Evolutionary conservation across 2,888 invertebrate species (phyloP).

Genomic region (Pandemis corylana): DNA sequence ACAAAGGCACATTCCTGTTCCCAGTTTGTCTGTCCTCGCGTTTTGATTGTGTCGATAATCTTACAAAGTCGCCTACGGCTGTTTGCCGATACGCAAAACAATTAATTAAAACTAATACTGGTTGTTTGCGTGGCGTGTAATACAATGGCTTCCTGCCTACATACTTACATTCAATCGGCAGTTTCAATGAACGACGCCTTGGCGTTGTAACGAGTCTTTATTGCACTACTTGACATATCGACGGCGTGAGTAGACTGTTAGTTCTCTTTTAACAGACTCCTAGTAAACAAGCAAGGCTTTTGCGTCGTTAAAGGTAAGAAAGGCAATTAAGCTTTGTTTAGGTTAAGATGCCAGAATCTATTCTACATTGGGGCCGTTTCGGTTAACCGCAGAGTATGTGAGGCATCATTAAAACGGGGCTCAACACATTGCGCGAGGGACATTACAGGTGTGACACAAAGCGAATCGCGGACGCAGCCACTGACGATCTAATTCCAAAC

Average conservation of each 20-base stretch:
- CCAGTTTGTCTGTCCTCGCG: constrained; percentile 35
- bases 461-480: constrained; percentile 52
- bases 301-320: constrained; percentile 40
- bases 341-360: constrained; percentile 45
- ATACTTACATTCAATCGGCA: constrained; percentile 46
- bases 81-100: constrained; percentile 45
- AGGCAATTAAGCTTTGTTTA: constrained; percentile 49
- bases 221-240: constrained; percentile 44
- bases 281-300: constrained; percentile 44
- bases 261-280: constrained; percentile 45
- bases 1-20: constrained; percentile 33
- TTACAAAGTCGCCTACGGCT: constrained; percentile 39
- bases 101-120: constrained; percentile 48
- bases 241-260: constrained; percentile 32
- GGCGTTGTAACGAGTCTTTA: constrained; percentile 50
- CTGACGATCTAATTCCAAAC: constrained; percentile 75
- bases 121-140: constrained; percentile 42
- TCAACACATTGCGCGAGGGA: constrained; percentile 51
- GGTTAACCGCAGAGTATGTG: constrained; percentile 57
- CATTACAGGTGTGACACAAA: constrained; percentile 67
- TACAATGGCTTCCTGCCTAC: constrained; percentile 43
- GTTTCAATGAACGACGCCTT: constrained; percentile 44
- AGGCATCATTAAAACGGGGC: constrained; percentile 60
- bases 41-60: constrained; percentile 41
- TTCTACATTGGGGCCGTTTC: constrained; percentile 59